A percentile compares a stretch with the other conserved stretches of the same genome.
Conservation (phyloP, 2,113 vertebrate species). For the Piprites chloris region DNA sequence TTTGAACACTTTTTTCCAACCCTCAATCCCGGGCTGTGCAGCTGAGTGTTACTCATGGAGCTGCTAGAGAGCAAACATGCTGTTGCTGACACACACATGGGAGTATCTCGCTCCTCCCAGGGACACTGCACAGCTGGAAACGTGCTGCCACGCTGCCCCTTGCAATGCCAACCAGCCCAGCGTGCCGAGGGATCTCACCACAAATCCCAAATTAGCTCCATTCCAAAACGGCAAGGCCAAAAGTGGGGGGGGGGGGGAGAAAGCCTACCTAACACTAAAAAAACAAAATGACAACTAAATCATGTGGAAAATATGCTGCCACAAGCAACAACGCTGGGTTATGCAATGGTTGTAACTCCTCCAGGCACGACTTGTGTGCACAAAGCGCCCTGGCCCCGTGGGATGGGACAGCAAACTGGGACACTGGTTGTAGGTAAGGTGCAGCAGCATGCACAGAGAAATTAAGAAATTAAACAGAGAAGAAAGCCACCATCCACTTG, state of each 20-base stretch:
- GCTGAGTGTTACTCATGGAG: not conserved
- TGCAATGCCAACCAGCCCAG: not conserved
- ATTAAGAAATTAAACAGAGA: not conserved
- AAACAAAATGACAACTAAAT: not conserved
- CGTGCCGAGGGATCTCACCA: rapidly evolving
- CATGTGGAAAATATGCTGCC: conserved; percentile 3
- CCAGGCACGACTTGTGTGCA: not conserved
- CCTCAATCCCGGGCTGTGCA: not conserved
- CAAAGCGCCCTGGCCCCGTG: rapidly evolving
- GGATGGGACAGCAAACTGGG: not conserved
- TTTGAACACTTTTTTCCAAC: not conserved
- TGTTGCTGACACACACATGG: not conserved
- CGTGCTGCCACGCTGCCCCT: not conserved
- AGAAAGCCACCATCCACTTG: not conserved
- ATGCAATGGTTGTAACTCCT: not conserved
- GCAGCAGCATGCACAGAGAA: not conserved
- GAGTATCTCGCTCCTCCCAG: not conserved
- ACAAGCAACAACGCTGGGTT: not conserved
- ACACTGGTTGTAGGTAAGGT: not conserved
- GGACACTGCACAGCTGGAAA: not conserved
- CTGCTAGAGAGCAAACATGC: not conserved
- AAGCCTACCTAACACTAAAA: not conserved
- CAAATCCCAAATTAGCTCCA: not conserved
- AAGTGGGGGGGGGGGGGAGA: too few relatives aligned
- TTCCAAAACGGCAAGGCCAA: not conserved